These are phyloP conservation scores for Clarias magur DNA, from an alignment of 2,113 vertebrate species.

Conservation along the genomic window DNA sequence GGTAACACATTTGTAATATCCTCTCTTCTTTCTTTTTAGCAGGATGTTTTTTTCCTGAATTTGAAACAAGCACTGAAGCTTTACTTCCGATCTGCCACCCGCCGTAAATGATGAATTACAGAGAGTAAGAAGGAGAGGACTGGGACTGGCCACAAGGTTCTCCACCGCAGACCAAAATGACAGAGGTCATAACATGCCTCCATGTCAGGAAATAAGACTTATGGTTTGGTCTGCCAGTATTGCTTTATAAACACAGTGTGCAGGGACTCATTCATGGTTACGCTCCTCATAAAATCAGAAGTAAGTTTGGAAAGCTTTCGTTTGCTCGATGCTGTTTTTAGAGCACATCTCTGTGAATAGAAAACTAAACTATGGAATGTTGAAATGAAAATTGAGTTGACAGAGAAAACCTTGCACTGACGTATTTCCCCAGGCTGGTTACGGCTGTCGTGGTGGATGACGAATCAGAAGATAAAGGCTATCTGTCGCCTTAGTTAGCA, in stretches of 20 bases:
- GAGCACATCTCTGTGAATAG: conserved; percentile 28
- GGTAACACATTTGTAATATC: background rate
- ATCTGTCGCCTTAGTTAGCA: conserved; percentile 1
- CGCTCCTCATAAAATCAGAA: conserved; percentile 43
- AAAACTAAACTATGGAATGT: conserved; percentile 29
- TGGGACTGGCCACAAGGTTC: conserved; percentile 59
- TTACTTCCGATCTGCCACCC: conserved; percentile 30
- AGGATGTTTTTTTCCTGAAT: background rate
- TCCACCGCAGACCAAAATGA: conserved; percentile 67
- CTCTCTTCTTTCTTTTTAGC: background rate
- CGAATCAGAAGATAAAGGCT: conserved; percentile 28
- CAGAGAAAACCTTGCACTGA: conserved; percentile 36
- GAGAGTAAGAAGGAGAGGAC: conserved; percentile 57
- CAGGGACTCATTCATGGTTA: conserved; percentile 46
- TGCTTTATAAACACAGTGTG: conserved; percentile 50
- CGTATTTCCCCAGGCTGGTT: background rate
- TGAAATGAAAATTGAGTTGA: conserved; percentile 1
- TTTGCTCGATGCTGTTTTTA: conserved; percentile 36
- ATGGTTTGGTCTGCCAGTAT: conserved; percentile 48
- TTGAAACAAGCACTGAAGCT: background rate
- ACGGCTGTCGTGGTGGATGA: conserved; percentile 4
- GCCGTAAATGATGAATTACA: conserved; percentile 54
- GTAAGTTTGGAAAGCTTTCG: conserved; percentile 49
- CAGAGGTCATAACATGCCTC: conserved; percentile 65
- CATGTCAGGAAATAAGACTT: conserved; percentile 61